Conservation (phyloP, 2,888 invertebrate species). For the Temnothorax ravouxi region DNA sequence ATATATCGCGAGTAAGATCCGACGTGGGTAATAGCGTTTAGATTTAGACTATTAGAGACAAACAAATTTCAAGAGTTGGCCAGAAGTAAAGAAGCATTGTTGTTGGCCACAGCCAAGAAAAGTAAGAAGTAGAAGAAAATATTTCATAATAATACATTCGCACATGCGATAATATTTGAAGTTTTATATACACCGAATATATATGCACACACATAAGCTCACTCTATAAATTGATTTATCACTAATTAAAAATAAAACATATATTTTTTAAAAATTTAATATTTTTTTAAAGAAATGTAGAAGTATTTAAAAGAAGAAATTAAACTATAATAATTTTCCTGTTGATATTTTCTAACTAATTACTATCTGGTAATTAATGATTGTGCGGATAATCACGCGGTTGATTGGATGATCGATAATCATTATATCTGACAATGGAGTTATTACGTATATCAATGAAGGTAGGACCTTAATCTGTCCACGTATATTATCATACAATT, state of each 20-base stretch:
- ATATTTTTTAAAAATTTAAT: not conserved
- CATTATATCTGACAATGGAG: not conserved
- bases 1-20: constrained; percentile 12
- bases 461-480: not conserved
- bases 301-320: not conserved
- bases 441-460: not conserved
- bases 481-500: not conserved
- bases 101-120: not conserved
- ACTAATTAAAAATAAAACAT: not conserved
- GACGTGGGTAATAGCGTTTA: not conserved
- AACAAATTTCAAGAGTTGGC: constrained; percentile 3
- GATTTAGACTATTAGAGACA: no score
- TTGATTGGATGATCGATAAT: not conserved
- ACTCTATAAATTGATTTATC: not conserved
- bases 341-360: not conserved
- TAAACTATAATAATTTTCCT: not conserved
- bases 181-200: not conserved
- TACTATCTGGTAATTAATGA: not conserved
- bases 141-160: not conserved
- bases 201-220: not conserved
- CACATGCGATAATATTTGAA: not conserved
- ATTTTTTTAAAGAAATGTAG: not conserved
- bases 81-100: constrained; percentile 10
- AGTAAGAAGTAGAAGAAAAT: constrained; percentile 2
- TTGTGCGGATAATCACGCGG: not conserved